Evolutionary conservation across 2,113 vertebrate species (phyloP).

Genomic region (Solenodon paradoxus): DNA sequence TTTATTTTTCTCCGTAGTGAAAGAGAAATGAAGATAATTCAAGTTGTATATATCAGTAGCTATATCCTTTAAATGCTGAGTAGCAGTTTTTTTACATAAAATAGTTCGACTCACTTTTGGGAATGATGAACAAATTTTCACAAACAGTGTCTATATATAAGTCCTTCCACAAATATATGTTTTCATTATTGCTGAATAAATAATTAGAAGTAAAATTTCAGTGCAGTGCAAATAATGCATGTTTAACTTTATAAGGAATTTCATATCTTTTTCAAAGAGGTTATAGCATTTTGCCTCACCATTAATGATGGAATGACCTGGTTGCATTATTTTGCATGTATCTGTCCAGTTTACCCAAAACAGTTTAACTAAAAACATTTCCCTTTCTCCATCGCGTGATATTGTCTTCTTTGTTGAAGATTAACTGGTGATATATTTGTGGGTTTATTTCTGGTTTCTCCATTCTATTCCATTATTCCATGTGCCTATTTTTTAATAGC

Average conservation of each 20-base stretch:
- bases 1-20: too few species aligned
- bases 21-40: neutral
- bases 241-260: neutral
- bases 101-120: neutral
- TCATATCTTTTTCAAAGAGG: neutral
- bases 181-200: neutral
- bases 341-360: too few species aligned
- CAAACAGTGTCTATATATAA: neutral
- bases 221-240: rapidly evolving
- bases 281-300: neutral
- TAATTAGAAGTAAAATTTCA: neutral
- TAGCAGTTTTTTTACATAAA: neutral
- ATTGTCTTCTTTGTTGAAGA: too few species aligned
- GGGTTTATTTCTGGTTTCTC: too few species aligned
- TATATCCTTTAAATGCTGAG: neutral
- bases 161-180: rapidly evolving
- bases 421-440: too few species aligned
- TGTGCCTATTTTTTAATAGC: too few species aligned
- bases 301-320: too few species aligned
- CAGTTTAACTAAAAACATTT: too few species aligned
- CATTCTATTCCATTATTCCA: too few species aligned
- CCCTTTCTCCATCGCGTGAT: too few species aligned
- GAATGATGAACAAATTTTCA: neutral
- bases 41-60: neutral
- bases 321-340: too few species aligned